Percentiles rank a stretch among this genome's conserved stretches.
These are phyloP conservation scores for Phyllopteryx taeniolatus DNA, from an alignment of 2,113 vertebrate species.

Conservation along the genomic window DNA sequence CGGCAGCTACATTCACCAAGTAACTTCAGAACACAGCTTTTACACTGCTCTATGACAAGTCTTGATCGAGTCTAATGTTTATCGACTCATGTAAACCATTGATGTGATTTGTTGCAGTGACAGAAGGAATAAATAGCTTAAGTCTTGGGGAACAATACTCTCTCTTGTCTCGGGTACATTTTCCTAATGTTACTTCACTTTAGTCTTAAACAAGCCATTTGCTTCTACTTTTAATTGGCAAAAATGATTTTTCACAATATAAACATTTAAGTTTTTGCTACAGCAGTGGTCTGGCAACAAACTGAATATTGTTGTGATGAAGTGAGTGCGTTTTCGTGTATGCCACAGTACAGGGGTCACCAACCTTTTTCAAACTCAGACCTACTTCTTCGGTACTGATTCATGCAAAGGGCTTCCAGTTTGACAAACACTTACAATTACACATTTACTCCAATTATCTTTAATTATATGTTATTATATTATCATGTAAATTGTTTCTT, in stretches of 20 bases:
- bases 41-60: not conserved
- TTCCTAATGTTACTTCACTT: conserved; percentile 29
- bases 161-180: not conserved
- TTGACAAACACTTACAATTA: too few relatives aligned
- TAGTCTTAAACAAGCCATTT: conserved; percentile 22
- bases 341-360: too few relatives aligned
- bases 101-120: not conserved
- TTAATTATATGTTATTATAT: not conserved
- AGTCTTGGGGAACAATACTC: not conserved
- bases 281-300: not conserved
- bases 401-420: too few relatives aligned
- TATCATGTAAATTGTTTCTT: not conserved
- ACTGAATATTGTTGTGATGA: not conserved
- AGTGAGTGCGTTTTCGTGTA: not conserved
- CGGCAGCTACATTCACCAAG: conserved; percentile 17
- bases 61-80: conserved; percentile 1
- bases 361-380: too few relatives aligned
- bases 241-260: conserved; percentile 3
- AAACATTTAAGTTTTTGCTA: not conserved
- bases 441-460: too few relatives aligned
- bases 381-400: too few relatives aligned
- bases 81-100: not conserved
- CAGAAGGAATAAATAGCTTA: conserved; percentile 20
- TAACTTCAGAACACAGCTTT: conserved; percentile 2
- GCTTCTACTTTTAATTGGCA: conserved; percentile 14